Evolutionary conservation across 2,797 vertebrate species (phyloP), one percentile per base, ranked within the genome.

Genomic region (Arremon aurantiirostris): DNA sequence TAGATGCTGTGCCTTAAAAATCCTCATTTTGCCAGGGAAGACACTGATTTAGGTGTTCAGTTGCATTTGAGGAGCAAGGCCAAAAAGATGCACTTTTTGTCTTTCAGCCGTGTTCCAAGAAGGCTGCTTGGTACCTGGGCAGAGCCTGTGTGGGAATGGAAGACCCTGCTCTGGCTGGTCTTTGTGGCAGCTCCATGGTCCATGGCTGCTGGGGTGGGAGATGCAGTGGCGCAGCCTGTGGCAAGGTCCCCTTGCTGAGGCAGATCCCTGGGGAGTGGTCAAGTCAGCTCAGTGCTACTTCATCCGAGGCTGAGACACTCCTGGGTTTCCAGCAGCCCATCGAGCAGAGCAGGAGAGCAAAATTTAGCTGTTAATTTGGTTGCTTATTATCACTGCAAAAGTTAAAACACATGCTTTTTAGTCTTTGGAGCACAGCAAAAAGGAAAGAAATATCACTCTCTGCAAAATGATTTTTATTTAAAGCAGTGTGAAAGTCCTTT

Each of bases 341-440:
- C 0, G 0, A 71, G 78, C 82, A 41, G 75, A 93, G 53, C 68
- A 72, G 47, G 75, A 75, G 17, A 91, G 21, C 60, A 76, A 78
- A 91, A 95, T 96, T 53, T 78, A 86, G 81, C 75, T 87, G 69
- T 75, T 90, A 94, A 87, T 89, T 72, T 82, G 50, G 80, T 95
- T 66, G 64, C 55, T 77, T 89, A 56, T 95, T 91, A 90, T 83
- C 82, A n/a, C 53, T 56, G 83, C 61, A 83, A 73, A 86, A 93
- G 86, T 90, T 94, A 89, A 94, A 91, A 57, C 57, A 53, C 81
- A 35, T 69, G 89, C 56, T 89, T 94, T 96, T 82, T 83, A 78
- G 70, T 76, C 64, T 92, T 76, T 10, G 37, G 86, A 89, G 66
- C 2, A 0, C 47, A 92, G 71, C 11, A 9, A 52, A 91, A 95